A percentile compares a stretch with the other conserved stretches of the same genome.
Evolutionary conservation across 2,113 vertebrate species (phyloP).

Genomic region (Oncorhynchus gorbuscha): DNA sequence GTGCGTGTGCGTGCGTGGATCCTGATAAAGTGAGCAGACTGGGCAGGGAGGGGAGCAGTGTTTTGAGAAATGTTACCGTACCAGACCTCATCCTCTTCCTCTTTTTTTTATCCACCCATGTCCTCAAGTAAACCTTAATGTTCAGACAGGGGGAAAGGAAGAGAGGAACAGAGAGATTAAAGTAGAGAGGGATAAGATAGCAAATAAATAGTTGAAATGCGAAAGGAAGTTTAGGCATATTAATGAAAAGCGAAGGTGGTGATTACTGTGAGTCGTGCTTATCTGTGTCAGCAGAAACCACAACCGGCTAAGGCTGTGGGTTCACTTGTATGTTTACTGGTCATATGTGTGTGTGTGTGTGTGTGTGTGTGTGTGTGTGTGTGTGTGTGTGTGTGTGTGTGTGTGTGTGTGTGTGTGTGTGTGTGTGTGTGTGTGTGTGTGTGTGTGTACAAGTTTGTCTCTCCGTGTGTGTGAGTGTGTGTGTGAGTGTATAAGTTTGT

Average conservation of each 20-base stretch:
- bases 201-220: not conserved
- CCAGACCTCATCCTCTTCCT: too few species aligned
- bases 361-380: conserved; percentile 3
- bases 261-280: not conserved
- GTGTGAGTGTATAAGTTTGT: too few species aligned
- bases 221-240: not conserved
- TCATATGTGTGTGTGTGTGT: not conserved
- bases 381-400: conserved; percentile 21
- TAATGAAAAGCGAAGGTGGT: not conserved
- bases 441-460: too few species aligned
- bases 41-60: not conserved
- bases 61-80: not conserved
- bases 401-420: not conserved
- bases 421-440: not conserved
- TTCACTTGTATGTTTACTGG: not conserved
- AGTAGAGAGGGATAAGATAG: not conserved
- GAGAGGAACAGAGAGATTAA: not conserved
- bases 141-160: not conserved
- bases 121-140: not conserved
- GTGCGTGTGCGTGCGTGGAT: too few species aligned
- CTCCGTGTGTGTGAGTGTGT: not conserved
- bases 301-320: not conserved
- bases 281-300: not conserved
- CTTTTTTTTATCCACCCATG: not conserved
- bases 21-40: too few species aligned